Conservation (phyloP, 2,888 invertebrate species). For the Drosophila recens region DNA sequence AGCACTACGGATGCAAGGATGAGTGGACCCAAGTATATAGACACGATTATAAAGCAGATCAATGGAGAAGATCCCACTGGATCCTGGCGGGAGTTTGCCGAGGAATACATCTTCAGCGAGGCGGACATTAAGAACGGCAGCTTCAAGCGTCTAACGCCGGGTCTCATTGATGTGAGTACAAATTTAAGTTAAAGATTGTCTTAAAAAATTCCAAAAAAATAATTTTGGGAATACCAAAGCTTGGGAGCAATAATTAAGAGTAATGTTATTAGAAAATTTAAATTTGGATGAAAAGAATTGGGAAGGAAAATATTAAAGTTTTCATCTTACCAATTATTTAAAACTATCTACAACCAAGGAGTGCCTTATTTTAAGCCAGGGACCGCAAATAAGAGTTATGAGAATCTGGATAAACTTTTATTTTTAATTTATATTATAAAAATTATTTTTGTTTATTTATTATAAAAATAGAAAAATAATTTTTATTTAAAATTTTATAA, state of each 20-base stretch:
- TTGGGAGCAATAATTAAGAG: not conserved
- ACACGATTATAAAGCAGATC: slow-evolving; percentile 80
- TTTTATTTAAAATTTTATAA: too few relatives aligned
- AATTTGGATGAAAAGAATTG: not conserved
- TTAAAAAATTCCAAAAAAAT: too few relatives aligned
- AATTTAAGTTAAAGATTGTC: not conserved
- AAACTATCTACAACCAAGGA: too few relatives aligned
- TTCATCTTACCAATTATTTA: too few relatives aligned
- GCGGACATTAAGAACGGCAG: slow-evolving; percentile 84
- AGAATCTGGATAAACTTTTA: too few relatives aligned
- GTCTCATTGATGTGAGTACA: slow-evolving; percentile 86
- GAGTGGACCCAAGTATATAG: slow-evolving; percentile 76
- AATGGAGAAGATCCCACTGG: slow-evolving; percentile 82
- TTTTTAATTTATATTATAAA: too few relatives aligned
- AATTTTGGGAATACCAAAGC: not conserved
- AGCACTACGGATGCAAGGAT: slow-evolving; percentile 75
- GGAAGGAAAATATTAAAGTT: too few relatives aligned
- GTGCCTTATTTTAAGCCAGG: too few relatives aligned
- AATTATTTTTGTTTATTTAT: too few relatives aligned
- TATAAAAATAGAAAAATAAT: too few relatives aligned
- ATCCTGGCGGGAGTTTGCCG: slow-evolving; percentile 80
- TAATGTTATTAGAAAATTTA: not conserved
- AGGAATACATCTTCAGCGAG: slow-evolving; percentile 77
- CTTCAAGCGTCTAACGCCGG: slow-evolving; percentile 85
- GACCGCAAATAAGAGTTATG: too few relatives aligned